Conservation (phyloP, 2,888 invertebrate species). For the Agonopterix alstromeriana region DNA sequence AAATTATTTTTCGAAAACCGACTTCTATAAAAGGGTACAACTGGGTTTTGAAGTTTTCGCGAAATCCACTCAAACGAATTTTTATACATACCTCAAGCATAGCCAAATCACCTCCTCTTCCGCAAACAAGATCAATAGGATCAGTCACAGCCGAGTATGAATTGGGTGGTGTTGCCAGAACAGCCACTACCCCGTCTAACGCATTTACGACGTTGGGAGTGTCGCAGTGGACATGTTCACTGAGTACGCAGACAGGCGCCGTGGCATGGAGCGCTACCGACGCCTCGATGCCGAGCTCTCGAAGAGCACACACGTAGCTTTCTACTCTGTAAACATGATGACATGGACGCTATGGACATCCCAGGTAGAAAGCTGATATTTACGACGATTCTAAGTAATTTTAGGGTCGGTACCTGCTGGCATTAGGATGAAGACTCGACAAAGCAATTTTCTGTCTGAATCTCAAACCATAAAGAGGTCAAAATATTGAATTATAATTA, state of each 20-base stretch:
- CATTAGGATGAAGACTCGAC: too few relatives aligned
- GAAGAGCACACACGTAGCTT: conserved; percentile 83
- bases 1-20: too few relatives aligned
- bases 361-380: too few relatives aligned
- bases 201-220: conserved; percentile 52
- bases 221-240: conserved; percentile 77
- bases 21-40: too few relatives aligned
- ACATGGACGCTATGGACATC: neutral
- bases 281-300: conserved; percentile 79
- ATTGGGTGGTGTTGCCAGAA: conserved; percentile 84
- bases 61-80: too few relatives aligned
- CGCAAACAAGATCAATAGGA: conserved; percentile 88
- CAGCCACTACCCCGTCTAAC: conserved; percentile 66
- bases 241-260: conserved; percentile 55
- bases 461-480: too few relatives aligned
- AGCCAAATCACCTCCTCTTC: conserved; percentile 85
- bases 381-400: too few relatives aligned
- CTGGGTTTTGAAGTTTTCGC: too few relatives aligned
- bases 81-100: conserved; percentile 80
- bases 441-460: too few relatives aligned
- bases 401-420: too few relatives aligned
- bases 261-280: conserved; percentile 47
- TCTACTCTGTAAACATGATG: conserved; percentile 57
- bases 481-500: too few relatives aligned
- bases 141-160: conserved; percentile 88